These are phyloP conservation scores for Spheniscus humboldti DNA, from an alignment of 2,797 vertebrate genomes.

Conservation along the genomic window DNA sequence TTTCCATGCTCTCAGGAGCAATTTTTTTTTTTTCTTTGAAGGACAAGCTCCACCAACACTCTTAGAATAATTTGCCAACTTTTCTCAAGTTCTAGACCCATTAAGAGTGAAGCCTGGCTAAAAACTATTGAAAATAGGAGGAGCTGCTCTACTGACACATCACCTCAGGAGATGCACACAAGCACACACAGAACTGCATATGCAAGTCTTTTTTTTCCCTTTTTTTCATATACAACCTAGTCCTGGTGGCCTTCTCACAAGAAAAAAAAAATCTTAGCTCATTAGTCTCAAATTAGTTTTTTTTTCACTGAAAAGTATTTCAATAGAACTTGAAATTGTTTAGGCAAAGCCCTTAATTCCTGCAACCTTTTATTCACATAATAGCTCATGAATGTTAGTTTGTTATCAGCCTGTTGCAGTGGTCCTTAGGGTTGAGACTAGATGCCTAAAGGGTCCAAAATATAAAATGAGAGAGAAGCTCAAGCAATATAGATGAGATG, in stretches of 20 bases:
- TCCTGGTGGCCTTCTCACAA: background rate
- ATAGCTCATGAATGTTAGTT: background rate
- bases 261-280: background rate
- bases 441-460: background rate
- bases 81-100: background rate
- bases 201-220: background rate
- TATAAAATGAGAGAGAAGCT: background rate
- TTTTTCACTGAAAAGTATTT: background rate
- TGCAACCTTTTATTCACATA: background rate
- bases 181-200: background rate
- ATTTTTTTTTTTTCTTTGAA: background rate
- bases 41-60: background rate
- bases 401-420: background rate
- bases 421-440: background rate
- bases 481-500: background rate
- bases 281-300: background rate
- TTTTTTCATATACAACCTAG: background rate
- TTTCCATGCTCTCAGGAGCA: background rate
- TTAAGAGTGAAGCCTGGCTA: background rate
- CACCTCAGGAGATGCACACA: background rate
- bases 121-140: background rate
- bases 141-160: background rate
- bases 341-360: background rate
- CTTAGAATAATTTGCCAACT: background rate
- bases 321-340: background rate